Evolutionary conservation across 2,113 vertebrate genomes (phyloP).

Genomic region (Accipiter cooperii): DNA sequence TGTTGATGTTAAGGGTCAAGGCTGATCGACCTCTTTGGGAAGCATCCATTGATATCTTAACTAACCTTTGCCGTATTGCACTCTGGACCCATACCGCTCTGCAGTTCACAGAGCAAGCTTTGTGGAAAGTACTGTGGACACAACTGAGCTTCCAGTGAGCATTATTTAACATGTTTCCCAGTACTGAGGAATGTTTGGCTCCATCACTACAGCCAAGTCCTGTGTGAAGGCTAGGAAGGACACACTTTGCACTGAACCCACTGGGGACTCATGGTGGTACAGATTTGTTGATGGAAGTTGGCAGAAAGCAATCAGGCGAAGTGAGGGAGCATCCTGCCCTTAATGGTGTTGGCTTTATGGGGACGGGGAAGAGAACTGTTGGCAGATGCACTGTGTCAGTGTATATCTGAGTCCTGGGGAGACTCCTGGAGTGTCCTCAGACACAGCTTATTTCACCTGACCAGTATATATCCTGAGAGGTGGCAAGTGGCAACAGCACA

Average conservation of each 20-base stretch:
- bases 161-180: not conserved
- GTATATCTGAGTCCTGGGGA: not conserved
- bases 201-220: not conserved
- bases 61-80: constrained; percentile 19
- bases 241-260: not conserved
- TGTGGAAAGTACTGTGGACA: not conserved
- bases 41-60: not conserved
- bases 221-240: not conserved
- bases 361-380: not conserved
- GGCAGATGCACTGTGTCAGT: not conserved
- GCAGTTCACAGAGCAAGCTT: not conserved
- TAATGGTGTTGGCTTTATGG: not conserved
- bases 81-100: not conserved
- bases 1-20: not conserved
- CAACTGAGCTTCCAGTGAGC: not conserved
- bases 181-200: not conserved
- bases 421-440: not conserved
- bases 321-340: not conserved
- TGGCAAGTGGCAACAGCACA: not conserved
- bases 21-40: not conserved
- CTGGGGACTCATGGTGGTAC: fast-evolving
- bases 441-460: not conserved
- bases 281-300: not conserved
- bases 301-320: not conserved
- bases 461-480: not conserved